These are phyloP conservation scores for Drosophila pseudoobscura DNA, from an alignment of 1,140 invertebrate genomes.

Conservation along the genomic window DNA sequence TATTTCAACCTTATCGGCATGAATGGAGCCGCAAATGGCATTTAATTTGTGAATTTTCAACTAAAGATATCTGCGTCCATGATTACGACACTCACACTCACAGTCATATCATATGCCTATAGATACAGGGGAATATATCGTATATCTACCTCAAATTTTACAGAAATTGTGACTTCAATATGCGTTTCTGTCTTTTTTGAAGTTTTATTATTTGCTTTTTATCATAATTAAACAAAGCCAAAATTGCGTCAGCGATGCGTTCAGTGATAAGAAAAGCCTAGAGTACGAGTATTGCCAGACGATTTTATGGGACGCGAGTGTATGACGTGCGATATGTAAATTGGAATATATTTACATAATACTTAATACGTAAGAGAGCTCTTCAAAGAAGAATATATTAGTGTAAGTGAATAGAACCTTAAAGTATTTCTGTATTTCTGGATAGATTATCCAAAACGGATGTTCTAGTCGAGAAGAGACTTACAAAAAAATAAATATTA, in stretches of 20 bases:
- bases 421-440: too few species aligned
- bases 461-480: too few species aligned
- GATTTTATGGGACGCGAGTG: conserved; percentile 15
- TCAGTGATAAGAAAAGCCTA: conserved; percentile 48
- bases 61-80: conserved; percentile 66
- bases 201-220: conserved; percentile 64
- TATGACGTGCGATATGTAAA: conserved; percentile 25
- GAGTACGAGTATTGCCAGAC: not conserved
- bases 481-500: too few species aligned
- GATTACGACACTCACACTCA: conserved; percentile 35
- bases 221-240: conserved; percentile 74
- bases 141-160: conserved; percentile 55
- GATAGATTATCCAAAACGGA: too few species aligned
- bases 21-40: conserved; percentile 75
- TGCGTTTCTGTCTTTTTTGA: conserved; percentile 29
- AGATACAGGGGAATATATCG: not conserved
- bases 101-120: conserved; percentile 2
- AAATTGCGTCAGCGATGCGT: conserved; percentile 57
- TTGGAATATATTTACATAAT: conserved; percentile 2
- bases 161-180: conserved; percentile 46
- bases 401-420: too few species aligned
- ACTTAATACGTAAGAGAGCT: too few species aligned
- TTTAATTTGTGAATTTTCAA: conserved; percentile 75
- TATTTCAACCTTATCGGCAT: conserved; percentile 72
- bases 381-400: too few species aligned